A percentile compares a stretch with the other conserved stretches of the same genome.
These are phyloP conservation scores for Huso huso DNA, from an alignment of 2,797 vertebrate genomes.

Conservation along the genomic window DNA sequence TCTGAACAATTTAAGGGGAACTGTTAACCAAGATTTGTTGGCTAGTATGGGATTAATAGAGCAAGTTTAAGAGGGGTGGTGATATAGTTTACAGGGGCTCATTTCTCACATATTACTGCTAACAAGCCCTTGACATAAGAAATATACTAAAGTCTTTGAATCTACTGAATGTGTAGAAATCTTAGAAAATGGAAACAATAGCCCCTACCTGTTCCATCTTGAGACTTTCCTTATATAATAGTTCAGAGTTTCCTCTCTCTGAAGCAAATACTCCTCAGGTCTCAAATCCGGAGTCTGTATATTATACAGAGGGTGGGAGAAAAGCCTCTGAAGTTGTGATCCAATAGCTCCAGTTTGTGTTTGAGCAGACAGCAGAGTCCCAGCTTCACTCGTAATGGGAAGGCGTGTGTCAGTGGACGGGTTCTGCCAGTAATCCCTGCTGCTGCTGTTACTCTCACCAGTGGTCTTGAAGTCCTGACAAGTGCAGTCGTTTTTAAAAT, in stretches of 20 bases:
- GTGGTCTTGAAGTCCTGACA: slow-evolving; percentile 16
- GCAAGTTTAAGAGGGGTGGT: no score
- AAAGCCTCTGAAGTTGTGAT: slow-evolving; percentile 57
- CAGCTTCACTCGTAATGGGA: no score
- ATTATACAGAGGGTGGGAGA: slow-evolving; percentile 74
- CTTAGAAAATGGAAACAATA: slow-evolving; percentile 12
- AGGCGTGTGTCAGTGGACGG: slow-evolving; percentile 7
- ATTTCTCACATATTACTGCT: no score
- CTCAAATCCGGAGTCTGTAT: slow-evolving; percentile 41
- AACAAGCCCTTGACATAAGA: no score
- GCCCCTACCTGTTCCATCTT: slow-evolving; percentile 81
- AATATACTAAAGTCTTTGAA: no score
- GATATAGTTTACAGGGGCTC: not conserved
- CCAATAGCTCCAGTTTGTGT: slow-evolving; percentile 38
- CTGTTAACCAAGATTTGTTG: no score
- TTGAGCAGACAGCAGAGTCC: no score
- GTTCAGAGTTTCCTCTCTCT: slow-evolving; percentile 64
- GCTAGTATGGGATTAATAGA: no score
- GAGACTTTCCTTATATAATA: slow-evolving; percentile 78
- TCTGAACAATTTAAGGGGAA: no score
- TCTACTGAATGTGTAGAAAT: no score
- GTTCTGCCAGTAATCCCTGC: slow-evolving; percentile 25
- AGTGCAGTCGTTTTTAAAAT: slow-evolving; percentile 37
- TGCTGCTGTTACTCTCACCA: slow-evolving; percentile 29
- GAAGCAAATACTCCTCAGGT: slow-evolving; percentile 64